phyloP scores from a whole-genome alignment of 2,797 vertebrate species.

The Esox lucius region DNA sequence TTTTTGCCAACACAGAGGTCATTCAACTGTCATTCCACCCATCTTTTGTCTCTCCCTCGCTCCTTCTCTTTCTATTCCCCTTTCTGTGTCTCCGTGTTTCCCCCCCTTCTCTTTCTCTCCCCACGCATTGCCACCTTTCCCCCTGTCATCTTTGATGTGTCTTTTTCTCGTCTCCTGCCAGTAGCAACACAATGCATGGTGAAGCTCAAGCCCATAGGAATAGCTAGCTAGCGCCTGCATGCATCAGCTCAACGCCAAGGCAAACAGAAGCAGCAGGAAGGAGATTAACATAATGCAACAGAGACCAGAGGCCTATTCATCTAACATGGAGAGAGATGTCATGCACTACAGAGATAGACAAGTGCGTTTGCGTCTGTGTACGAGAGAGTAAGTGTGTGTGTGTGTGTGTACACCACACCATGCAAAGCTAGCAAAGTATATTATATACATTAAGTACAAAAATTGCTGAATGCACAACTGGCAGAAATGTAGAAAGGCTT shows the following conservation, averaged over 20 bases:
- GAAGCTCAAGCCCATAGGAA: conserved; percentile 53
- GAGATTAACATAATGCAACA: conserved; percentile 59
- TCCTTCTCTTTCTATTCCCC: background rate
- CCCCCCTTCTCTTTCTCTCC: background rate
- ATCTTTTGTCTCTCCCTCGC: background rate
- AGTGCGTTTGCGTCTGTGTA: conserved; percentile 5
- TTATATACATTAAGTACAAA: background rate
- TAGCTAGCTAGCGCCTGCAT: conserved; percentile 17
- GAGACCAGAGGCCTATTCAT: conserved; percentile 51
- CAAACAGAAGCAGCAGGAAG: conserved; percentile 43
- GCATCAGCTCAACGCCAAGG: conserved; percentile 52
- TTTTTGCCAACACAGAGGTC: conserved; percentile 37
- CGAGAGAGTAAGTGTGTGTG: conserved; percentile 1
- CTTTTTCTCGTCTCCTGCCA: conserved; percentile 39
- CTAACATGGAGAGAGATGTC: conserved; percentile 25
- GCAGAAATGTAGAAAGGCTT: background rate
- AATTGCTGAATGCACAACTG: background rate
- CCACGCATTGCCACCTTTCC: background rate
- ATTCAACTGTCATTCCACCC: conserved; percentile 38
- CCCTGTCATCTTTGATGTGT: background rate
- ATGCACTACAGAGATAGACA: conserved; percentile 32
- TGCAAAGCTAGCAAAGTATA: background rate
- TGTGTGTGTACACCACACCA: background rate
- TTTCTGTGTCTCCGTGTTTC: background rate
- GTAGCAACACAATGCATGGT: conserved; percentile 53